phyloP scores from a whole-genome alignment of 2,113 vertebrate species.

The Syngnathoides biaculeatus region DNA sequence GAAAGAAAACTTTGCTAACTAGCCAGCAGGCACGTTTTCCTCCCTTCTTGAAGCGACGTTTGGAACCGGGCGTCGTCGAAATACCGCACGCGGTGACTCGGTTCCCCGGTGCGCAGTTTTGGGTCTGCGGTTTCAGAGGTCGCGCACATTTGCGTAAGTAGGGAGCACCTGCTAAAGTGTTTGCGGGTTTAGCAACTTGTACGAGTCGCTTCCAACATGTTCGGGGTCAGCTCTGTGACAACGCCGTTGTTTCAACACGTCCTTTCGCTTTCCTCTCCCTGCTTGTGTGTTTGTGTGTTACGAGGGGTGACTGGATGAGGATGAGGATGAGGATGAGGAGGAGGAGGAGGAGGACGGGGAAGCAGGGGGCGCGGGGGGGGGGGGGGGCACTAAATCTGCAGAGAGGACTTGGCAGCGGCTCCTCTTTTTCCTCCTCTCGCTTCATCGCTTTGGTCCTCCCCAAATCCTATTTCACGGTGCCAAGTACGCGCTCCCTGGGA shows the following conservation, averaged over 20 bases:
- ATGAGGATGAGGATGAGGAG: conserved; percentile 14
- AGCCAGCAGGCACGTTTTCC: no score
- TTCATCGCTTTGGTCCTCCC: conserved; percentile 69
- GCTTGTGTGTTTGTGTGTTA: conserved; percentile 51
- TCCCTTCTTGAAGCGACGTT: background rate
- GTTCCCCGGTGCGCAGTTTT: background rate
- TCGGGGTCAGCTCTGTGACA: conserved; percentile 60
- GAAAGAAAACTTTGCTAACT: no score
- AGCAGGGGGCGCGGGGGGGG: no score
- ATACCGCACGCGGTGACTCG: no score
- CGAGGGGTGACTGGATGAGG: conserved; percentile 48
- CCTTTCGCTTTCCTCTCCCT: conserved; percentile 25
- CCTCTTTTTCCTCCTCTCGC: conserved; percentile 57
- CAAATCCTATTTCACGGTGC: conserved; percentile 75
- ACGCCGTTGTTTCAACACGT: conserved; percentile 46
- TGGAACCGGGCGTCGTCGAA: no score
- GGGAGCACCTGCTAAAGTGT: conserved; percentile 49
- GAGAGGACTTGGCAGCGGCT: conserved; percentile 71
- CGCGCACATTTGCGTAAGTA: conserved; percentile 1
- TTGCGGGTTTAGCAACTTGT: conserved; percentile 60
- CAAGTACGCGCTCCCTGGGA: conserved; percentile 72
- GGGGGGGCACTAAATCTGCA: conserved; percentile 64
- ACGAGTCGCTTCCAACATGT: conserved; percentile 66
- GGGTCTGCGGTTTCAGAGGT: background rate
- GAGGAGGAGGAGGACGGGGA: no score